Evolutionary conservation across 2,888 invertebrate genomes (phyloP), one percentile per base, ranked within the genome.

Genomic region (Drosophila anomelani): DNA sequence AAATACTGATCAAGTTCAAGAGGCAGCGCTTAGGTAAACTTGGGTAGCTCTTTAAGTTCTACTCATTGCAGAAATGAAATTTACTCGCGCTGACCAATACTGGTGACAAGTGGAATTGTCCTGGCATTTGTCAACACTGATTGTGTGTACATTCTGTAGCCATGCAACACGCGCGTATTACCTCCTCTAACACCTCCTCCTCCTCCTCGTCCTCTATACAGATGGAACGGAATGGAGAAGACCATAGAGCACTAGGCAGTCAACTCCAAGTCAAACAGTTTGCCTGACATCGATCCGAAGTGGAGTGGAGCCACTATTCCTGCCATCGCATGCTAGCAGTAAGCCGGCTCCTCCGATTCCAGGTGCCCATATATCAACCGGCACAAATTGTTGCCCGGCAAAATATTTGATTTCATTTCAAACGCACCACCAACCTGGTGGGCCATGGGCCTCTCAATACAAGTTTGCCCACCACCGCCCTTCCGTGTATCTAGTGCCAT

Each of bases 351-450:
- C 32, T 71, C 17, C 36, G 51, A 34, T 51, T 55, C 56, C 39
- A 56, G 47, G 62, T 47, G 46, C 74, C 51, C 55, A 72, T 80
- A 75, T 80, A 75, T 80, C 80, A 75, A 26, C 64, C 53, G 74
- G 63, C 72, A 71, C 63, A 77, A 81, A 77, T 87, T 87, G 80
- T 77, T 81, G 75, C 73, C 51, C 83, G 56, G 64, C 75, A 79
- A 88, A 84, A 84, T 88, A 84, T 86, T 84, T 84, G 87, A 88
- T 81, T 84, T 81, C 74, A 86, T 77, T 88, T 77, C 81, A 71
- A 82, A 77, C 59, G 81, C 73, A 73, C 43, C 39, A 26, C 26
- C 49, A 10, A 29, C 34, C 56, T 20, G n/a, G 43, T 20, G n/a
- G 43, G 41, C 26, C 56, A 56, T 34, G 26, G 49, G 7, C 38